Conservation (phyloP, 2,797 vertebrate genomes). For the Acestrorhynchus altus region DNA sequence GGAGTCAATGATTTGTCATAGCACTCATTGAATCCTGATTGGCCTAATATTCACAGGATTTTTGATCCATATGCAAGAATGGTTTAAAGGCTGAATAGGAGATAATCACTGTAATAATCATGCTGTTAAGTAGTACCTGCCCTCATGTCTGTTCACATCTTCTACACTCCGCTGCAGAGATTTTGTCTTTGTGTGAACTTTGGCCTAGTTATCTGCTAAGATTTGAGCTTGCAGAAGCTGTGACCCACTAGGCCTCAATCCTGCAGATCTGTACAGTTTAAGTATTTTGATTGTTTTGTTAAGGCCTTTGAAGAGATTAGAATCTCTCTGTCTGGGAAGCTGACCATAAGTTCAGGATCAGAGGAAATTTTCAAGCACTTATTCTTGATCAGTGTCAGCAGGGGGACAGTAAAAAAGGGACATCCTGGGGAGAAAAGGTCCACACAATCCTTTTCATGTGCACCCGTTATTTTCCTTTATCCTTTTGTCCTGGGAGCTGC, state of each 20-base stretch:
- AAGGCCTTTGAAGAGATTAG: background rate
- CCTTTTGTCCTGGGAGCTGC: slow-evolving; percentile 1
- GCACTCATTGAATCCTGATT: no score
- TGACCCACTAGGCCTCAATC: slow-evolving; percentile 22
- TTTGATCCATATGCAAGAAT: no score
- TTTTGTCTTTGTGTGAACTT: slow-evolving; percentile 50
- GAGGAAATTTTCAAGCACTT: background rate
- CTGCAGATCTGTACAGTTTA: background rate
- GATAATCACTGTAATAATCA: background rate
- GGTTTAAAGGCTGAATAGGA: background rate
- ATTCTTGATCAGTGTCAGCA: slow-evolving; percentile 1
- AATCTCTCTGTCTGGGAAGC: slow-evolving; percentile 1
- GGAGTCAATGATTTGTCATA: background rate
- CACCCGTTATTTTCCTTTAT: slow-evolving; percentile 23
- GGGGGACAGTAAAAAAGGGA: slow-evolving; percentile 10
- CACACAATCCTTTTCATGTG: slow-evolving; percentile 61
- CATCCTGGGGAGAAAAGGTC: slow-evolving; percentile 42
- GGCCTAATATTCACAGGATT: background rate
- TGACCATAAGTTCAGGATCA: slow-evolving; percentile 16
- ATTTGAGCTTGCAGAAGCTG: background rate
- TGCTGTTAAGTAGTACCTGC: background rate
- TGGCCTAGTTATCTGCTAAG: slow-evolving; percentile 42
- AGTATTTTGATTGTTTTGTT: background rate
- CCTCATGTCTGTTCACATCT: background rate
- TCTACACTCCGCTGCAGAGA: background rate